Percentiles rank a stretch among this genome's conserved stretches.
These are phyloP conservation scores for Synanthedon tipuliformis DNA, from an alignment of 2,888 invertebrate species.

Conservation along the genomic window DNA sequence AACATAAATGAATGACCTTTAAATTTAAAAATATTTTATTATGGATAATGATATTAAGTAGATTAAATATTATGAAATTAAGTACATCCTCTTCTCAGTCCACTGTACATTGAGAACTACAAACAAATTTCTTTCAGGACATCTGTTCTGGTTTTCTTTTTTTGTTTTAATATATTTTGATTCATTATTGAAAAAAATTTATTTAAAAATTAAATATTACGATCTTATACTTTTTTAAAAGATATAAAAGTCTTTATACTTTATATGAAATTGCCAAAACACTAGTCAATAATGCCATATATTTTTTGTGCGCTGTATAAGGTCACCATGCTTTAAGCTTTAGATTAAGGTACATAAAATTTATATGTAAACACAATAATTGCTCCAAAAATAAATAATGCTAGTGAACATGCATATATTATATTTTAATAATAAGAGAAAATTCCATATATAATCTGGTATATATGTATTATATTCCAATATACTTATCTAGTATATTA, in stretches of 20 bases:
- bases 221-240: not conserved
- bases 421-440: slow-evolving; percentile 5
- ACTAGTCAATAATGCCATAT: not conserved
- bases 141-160: too few species aligned
- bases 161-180: too few species aligned
- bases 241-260: too few species aligned
- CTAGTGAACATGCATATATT: not conserved
- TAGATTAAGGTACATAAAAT: not conserved
- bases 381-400: not conserved
- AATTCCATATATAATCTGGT: not conserved
- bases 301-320: slow-evolving; percentile 43
- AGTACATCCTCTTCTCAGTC: too few species aligned
- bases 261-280: not conserved
- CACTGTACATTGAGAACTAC: too few species aligned
- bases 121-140: too few species aligned
- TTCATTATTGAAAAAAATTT: too few species aligned
- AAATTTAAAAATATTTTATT: too few species aligned
- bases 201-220: not conserved
- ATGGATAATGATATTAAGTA: too few species aligned
- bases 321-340: slow-evolving; percentile 46
- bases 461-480: not conserved
- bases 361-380: slow-evolving; percentile 14
- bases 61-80: too few species aligned
- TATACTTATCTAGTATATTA: slow-evolving; percentile 22
- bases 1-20: too few species aligned